Percentiles rank a stretch among this genome's conserved stretches.
Evolutionary conservation across 2,797 vertebrate genomes (phyloP).

Genomic region (Spinibarbus caldwelli): DNA sequence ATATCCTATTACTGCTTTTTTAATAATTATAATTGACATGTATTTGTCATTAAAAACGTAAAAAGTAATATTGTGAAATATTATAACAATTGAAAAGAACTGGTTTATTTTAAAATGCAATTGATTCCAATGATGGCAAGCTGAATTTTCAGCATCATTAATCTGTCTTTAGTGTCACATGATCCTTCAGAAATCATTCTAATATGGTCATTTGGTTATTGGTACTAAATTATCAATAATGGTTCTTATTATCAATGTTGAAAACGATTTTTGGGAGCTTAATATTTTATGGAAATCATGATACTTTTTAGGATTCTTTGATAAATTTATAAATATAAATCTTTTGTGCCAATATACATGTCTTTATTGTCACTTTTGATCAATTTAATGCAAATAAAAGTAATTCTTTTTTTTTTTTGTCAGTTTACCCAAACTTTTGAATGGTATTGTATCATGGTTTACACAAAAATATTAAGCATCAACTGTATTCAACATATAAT

Average conservation of each 20-base stretch:
- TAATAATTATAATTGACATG: not conserved
- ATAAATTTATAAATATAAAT: not conserved
- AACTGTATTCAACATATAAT: not conserved
- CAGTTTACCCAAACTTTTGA: not conserved
- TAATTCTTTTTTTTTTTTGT: too few species aligned
- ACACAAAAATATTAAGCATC: not conserved
- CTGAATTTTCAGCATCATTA: not conserved
- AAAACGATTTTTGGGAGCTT: not conserved
- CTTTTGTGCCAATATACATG: not conserved
- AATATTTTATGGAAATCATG: not conserved
- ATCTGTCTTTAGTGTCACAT: not conserved
- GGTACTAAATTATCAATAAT: not conserved
- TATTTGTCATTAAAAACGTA: not conserved
- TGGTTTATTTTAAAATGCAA: not conserved
- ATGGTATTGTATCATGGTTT: not conserved
- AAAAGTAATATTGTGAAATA: not conserved
- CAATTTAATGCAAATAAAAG: not conserved
- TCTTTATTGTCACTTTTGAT: not conserved
- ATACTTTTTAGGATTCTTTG: not conserved
- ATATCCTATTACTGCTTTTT: constrained; percentile 18
- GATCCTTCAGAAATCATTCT: not conserved
- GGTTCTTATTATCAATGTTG: not conserved
- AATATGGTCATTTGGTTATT: not conserved
- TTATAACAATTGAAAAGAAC: not conserved
- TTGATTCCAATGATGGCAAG: not conserved